Evolutionary conservation across 2,797 vertebrate genomes (phyloP).

Genomic region (Ataeniobius toweri): DNA sequence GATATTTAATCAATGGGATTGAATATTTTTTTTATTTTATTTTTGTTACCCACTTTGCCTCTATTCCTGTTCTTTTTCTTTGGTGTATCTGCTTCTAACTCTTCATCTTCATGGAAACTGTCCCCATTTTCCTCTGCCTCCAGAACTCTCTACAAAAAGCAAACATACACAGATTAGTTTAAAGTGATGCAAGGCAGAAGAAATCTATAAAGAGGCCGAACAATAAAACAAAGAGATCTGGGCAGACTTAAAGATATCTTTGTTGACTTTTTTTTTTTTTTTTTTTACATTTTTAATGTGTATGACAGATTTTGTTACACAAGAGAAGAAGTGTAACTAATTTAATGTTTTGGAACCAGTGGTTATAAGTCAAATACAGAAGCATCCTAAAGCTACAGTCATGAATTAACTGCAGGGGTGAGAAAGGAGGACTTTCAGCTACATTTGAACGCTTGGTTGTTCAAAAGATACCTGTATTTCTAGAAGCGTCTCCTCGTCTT

Average conservation of each 20-base stretch:
- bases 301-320: neutral
- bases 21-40: neutral
- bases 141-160: slow-evolving; percentile 86
- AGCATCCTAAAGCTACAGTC: neutral
- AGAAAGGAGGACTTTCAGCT: neutral
- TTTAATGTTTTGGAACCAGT: neutral
- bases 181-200: neutral
- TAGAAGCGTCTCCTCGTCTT: slow-evolving; percentile 93
- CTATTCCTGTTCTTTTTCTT: slow-evolving; percentile 95
- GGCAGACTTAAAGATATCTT: neutral
- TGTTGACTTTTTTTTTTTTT: neutral
- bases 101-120: slow-evolving; percentile 92
- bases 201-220: neutral
- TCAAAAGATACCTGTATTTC: slow-evolving; percentile 89
- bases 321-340: neutral
- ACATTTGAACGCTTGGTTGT: neutral
- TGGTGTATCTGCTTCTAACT: slow-evolving; percentile 93
- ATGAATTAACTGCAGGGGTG: neutral
- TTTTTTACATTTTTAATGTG: neutral
- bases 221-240: neutral
- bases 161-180: neutral
- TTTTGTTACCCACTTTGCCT: slow-evolving; percentile 86
- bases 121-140: slow-evolving; percentile 96
- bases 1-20: neutral
- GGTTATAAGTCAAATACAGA: neutral